Conservation (phyloP, 2,797 vertebrate species). For the Sparidentex hasta region DNA sequence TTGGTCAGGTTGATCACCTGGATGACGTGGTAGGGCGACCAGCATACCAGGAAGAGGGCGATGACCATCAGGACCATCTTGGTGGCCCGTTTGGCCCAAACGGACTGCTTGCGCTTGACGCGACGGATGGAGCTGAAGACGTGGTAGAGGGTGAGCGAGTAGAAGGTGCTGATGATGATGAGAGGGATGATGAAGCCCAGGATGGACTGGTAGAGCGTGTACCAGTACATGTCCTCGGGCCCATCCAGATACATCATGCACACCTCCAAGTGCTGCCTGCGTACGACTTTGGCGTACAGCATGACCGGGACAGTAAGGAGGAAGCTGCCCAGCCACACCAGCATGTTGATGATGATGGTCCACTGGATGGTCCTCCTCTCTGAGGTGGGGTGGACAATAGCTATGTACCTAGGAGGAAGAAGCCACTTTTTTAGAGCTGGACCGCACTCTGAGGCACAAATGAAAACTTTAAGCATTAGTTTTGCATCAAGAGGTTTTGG, state of each 20-base stretch:
- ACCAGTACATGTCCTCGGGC: slow-evolving; percentile 89
- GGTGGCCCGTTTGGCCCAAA: slow-evolving; percentile 87
- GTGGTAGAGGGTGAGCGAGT: slow-evolving; percentile 87
- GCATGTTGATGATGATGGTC: slow-evolving; percentile 86
- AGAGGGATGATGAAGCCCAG: slow-evolving; percentile 88
- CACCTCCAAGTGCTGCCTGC: slow-evolving; percentile 74
- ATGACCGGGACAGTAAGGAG: slow-evolving; percentile 87
- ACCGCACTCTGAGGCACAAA: background rate
- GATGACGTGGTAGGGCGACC: slow-evolving; percentile 89
- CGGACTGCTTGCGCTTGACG: slow-evolving; percentile 86
- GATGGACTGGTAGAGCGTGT: slow-evolving; percentile 89
- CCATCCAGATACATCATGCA: slow-evolving; percentile 87
- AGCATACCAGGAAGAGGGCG: slow-evolving; percentile 86
- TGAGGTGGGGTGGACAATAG: slow-evolving; percentile 87
- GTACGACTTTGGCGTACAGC: slow-evolving; percentile 85
- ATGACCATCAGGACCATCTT: slow-evolving; percentile 90
- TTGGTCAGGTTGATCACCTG: slow-evolving; percentile 88
- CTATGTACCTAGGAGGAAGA: slow-evolving; percentile 82
- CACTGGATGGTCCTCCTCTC: slow-evolving; percentile 87
- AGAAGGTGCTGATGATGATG: slow-evolving; percentile 89
- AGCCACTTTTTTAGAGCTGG: slow-evolving; percentile 11
- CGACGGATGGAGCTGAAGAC: slow-evolving; percentile 88
- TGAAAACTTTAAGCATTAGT: slow-evolving; percentile 12
- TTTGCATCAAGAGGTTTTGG: slow-evolving; percentile 18
- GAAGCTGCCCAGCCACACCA: slow-evolving; percentile 89